Evolutionary conservation across 2,888 invertebrate genomes (phyloP).

Genomic region (Venusia cambrica): DNA sequence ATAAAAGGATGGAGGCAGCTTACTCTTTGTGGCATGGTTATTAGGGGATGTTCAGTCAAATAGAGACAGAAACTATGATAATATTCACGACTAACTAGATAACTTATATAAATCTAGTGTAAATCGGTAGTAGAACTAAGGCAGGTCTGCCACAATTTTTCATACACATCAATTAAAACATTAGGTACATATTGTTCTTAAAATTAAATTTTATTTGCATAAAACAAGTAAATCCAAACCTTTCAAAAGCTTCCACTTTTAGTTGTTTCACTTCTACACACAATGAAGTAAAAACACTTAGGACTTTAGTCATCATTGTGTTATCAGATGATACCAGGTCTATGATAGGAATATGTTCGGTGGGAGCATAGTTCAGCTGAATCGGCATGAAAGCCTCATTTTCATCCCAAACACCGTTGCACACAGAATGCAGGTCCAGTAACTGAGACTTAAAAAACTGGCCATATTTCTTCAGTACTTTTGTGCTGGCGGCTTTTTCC

Average conservation of each 20-base stretch:
- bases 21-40: too few species aligned
- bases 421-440: conserved; percentile 50
- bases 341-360: conserved; percentile 84
- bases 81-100: too few species aligned
- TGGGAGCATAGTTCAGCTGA: conserved; percentile 62
- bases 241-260: conserved; percentile 83
- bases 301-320: conserved; percentile 87
- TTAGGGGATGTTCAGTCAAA: too few species aligned
- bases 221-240: conserved; percentile 51
- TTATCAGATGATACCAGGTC: conserved; percentile 91
- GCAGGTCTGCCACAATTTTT: too few species aligned
- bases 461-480: conserved; percentile 64
- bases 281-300: conserved; percentile 89
- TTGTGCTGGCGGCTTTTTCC: conserved; percentile 67
- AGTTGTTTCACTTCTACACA: conserved; percentile 88
- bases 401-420: conserved; percentile 47
- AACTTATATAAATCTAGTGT: too few species aligned
- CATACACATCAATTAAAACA: too few species aligned
- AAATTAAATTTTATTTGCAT: background rate
- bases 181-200: too few species aligned
- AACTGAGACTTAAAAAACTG: conserved; percentile 69
- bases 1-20: too few species aligned
- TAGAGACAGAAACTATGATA: too few species aligned
- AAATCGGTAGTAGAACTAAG: too few species aligned
- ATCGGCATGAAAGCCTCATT: conserved; percentile 64